These are phyloP conservation scores for Pachyramphus minor DNA, from an alignment of 2,113 vertebrate genomes.

Conservation along the genomic window DNA sequence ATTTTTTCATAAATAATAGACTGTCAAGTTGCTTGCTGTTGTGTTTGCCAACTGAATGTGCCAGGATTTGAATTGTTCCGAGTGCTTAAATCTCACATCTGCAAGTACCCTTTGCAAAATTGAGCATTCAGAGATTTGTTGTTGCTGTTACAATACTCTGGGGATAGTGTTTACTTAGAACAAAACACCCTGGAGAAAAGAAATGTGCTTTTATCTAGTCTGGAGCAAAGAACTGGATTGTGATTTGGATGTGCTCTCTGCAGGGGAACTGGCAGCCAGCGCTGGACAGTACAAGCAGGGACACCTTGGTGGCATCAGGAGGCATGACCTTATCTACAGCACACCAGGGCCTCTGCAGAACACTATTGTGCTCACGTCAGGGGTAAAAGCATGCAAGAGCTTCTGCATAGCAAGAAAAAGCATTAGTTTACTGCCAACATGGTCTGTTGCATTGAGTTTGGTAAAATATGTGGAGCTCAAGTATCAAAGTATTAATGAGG, in stretches of 20 bases:
- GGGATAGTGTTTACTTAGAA: not conserved
- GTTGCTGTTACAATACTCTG: not conserved
- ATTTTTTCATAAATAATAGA: not conserved
- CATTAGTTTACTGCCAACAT: not conserved
- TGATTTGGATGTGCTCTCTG: not conserved
- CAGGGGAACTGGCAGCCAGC: not conserved
- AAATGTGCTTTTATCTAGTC: not conserved
- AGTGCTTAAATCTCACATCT: not conserved
- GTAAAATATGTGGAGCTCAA: not conserved
- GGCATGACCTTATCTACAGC: not conserved
- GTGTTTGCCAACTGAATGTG: not conserved
- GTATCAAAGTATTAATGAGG: not conserved
- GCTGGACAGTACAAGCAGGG: not conserved
- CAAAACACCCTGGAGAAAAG: conserved; percentile 9
- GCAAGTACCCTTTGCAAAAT: not conserved
- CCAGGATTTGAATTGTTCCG: not conserved
- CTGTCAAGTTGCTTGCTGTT: not conserved
- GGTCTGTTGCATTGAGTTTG: not conserved
- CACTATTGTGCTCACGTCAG: not conserved
- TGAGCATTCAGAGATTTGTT: not conserved
- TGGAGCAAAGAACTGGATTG: not conserved
- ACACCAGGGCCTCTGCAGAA: not conserved
- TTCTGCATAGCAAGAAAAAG: not conserved
- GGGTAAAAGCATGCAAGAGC: not conserved
- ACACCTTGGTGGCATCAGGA: fast-evolving